phyloP scores from a whole-genome alignment of 2,797 vertebrate genomes.

The Danio tinwini region DNA sequence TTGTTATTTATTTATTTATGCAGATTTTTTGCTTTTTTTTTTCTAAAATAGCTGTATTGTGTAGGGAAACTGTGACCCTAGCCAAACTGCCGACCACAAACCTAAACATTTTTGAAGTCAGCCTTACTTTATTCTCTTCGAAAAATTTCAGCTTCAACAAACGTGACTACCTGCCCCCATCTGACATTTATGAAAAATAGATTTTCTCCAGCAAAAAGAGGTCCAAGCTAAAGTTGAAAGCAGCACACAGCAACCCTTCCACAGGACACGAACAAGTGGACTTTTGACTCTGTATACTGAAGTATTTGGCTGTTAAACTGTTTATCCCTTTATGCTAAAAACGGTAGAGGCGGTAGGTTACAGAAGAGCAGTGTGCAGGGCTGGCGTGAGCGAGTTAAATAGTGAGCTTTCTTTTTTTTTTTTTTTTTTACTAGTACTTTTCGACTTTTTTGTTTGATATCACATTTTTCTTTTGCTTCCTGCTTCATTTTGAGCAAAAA shows the following conservation, averaged over 20 bases:
- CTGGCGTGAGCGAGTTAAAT: background rate
- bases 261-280: background rate
- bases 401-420: too few species aligned
- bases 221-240: background rate
- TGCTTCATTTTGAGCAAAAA: background rate
- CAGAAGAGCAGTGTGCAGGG: background rate
- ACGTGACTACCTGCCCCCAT: background rate
- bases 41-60: too few species aligned
- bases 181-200: background rate
- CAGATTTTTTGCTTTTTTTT: too few species aligned
- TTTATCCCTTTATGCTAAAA: background rate
- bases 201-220: background rate
- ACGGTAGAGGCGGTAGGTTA: background rate
- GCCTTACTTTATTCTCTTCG: background rate
- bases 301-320: background rate
- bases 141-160: background rate
- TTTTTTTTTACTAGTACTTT: background rate
- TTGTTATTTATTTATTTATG: too few species aligned
- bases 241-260: background rate
- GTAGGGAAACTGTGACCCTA: too few species aligned
- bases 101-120: background rate
- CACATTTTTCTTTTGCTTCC: background rate
- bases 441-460: background rate
- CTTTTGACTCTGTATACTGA: background rate
- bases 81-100: too few species aligned